phyloP scores from a whole-genome alignment of 1,140 invertebrate species.

The Cylas formicarius region DNA sequence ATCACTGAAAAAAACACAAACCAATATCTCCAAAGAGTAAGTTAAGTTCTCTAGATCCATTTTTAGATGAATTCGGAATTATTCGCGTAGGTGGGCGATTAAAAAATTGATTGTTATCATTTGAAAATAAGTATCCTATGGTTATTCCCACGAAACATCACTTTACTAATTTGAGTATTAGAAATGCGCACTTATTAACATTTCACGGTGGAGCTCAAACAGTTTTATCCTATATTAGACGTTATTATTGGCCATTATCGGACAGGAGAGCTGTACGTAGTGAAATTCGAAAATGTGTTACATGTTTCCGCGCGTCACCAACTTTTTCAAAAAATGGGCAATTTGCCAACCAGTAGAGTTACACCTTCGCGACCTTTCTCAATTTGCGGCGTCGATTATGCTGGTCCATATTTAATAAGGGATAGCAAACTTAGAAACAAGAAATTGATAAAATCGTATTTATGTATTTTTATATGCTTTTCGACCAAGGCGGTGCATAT shows the following conservation, averaged over 20 bases:
- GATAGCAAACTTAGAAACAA: background rate
- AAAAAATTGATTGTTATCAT: too few species aligned
- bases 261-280: background rate
- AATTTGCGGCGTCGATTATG: background rate
- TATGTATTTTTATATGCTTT: conserved; percentile 11
- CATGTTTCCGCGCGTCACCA: background rate
- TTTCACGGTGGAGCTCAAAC: background rate
- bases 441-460: background rate
- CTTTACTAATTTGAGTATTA: background rate
- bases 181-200: background rate
- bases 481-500: conserved; percentile 10
- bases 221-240: background rate
- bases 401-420: background rate
- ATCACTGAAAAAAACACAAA: too few species aligned
- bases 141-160: background rate
- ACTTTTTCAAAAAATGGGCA: background rate
- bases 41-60: too few species aligned
- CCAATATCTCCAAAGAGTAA: too few species aligned
- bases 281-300: background rate
- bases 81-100: too few species aligned
- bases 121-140: background rate
- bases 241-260: background rate
- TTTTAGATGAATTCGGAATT: too few species aligned
- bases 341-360: background rate
- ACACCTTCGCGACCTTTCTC: conserved; percentile 1